Percentiles rank a stretch among this genome's conserved stretches.
phyloP scores from a whole-genome alignment of 2,888 invertebrate genomes.

The Ormia ochracea region DNA sequence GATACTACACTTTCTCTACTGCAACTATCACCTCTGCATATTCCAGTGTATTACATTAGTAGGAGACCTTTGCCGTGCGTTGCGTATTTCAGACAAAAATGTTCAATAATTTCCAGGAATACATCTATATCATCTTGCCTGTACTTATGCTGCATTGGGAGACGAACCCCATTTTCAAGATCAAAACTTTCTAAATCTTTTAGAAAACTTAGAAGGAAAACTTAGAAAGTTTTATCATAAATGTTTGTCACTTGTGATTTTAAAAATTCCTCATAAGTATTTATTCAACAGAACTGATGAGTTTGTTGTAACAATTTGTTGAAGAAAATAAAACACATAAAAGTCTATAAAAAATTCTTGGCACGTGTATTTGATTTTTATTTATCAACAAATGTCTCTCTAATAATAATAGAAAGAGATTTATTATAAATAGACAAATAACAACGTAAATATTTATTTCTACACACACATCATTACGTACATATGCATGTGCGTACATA shows the following conservation, averaged over 20 bases:
- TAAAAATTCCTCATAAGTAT: neutral
- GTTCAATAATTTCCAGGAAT: too few species aligned
- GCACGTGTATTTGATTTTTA: constrained; percentile 42
- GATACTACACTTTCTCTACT: too few species aligned
- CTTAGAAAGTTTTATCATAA: too few species aligned
- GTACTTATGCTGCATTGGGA: too few species aligned
- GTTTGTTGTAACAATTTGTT: constrained; percentile 6
- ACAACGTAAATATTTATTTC: constrained; percentile 42
- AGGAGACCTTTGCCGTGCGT: too few species aligned
- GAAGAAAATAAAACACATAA: neutral
- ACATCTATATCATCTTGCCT: too few species aligned
- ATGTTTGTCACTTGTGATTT: neutral
- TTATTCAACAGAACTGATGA: neutral
- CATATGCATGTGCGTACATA: neutral
- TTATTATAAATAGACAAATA: constrained; percentile 52
- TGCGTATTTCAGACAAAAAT: too few species aligned
- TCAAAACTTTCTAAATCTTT: too few species aligned
- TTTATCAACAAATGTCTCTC: constrained; percentile 51
- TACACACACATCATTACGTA: constrained; percentile 14
- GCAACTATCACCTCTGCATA: too few species aligned
- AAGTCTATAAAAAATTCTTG: constrained; percentile 35
- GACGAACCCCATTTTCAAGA: too few species aligned
- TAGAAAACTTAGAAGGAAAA: too few species aligned
- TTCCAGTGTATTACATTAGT: too few species aligned
- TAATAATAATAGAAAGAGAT: constrained; percentile 42